Percentiles rank a stretch among this genome's conserved stretches.
These are phyloP conservation scores for Lanius ludovicianus DNA, from an alignment of 2,113 vertebrate species.

Conservation along the genomic window DNA sequence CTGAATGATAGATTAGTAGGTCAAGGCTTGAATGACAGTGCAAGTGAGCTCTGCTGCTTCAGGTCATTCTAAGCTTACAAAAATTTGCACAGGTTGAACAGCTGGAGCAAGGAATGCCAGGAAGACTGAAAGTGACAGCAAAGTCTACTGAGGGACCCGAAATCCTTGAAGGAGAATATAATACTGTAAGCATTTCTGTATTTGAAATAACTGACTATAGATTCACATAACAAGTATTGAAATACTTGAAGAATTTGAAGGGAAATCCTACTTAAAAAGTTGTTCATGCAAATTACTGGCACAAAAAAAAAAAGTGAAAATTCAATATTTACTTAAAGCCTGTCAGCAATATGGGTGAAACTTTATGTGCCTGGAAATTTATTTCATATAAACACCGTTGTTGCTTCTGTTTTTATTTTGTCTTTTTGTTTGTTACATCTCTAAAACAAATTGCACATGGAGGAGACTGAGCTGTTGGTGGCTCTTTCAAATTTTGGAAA, in stretches of 20 bases:
- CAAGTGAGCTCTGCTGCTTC: not conserved
- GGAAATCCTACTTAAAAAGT: not conserved
- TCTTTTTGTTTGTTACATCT: not conserved
- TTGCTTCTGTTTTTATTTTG: not conserved
- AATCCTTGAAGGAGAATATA: constrained; percentile 84
- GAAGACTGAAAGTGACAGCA: constrained; percentile 87
- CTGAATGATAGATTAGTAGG: not conserved
- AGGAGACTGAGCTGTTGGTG: not conserved
- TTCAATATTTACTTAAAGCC: not conserved
- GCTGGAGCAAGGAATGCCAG: constrained; percentile 88
- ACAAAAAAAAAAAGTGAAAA: not conserved
- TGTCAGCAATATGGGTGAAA: not conserved
- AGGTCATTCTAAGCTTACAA: not conserved
- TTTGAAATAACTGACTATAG: not conserved
- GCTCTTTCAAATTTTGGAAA: not conserved
- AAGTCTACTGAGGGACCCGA: constrained; percentile 84
- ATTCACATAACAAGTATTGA: not conserved
- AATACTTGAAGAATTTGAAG: not conserved
- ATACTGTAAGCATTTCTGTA: constrained; percentile 82
- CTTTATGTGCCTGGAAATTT: not conserved
- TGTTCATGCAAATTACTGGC: not conserved
- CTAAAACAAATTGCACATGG: not conserved
- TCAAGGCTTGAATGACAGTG: not conserved
- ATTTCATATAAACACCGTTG: not conserved
- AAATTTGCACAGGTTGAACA: constrained; percentile 78